Percentiles rank a stretch among this genome's conserved stretches.
These are phyloP conservation scores for Hemibagrus guttatus DNA, from an alignment of 2,797 vertebrate species.

Conservation along the genomic window DNA sequence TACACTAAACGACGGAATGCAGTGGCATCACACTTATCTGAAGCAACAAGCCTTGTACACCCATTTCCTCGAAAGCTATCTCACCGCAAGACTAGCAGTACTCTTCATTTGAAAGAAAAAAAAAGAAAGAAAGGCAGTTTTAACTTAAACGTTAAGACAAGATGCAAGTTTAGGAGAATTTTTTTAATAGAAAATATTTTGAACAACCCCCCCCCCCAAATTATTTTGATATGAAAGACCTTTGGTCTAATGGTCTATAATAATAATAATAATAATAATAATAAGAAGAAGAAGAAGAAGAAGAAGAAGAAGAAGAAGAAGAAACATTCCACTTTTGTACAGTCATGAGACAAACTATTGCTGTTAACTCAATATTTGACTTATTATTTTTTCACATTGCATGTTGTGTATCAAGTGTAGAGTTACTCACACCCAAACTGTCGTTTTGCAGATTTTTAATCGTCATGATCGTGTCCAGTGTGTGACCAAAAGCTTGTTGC, in stretches of 20 bases:
- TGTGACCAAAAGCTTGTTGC: not conserved
- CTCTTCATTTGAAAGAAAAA: conserved; percentile 3
- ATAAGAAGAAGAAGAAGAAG: too few relatives aligned
- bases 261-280: too few relatives aligned
- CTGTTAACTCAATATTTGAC: not conserved
- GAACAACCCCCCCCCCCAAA: not conserved
- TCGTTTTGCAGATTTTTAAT: not conserved
- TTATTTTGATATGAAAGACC: not conserved
- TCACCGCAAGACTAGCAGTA: conserved; percentile 69
- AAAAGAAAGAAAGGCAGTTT: conserved; percentile 55
- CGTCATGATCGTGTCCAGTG: not conserved
- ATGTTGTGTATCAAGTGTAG: not conserved
- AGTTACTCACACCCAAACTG: not conserved
- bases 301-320: too few relatives aligned
- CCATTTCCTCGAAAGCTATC: conserved; percentile 90
- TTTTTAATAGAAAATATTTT: not conserved
- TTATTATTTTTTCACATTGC: not conserved
- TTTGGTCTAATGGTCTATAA: too few relatives aligned
- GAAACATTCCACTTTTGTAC: not conserved
- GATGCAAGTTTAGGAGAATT: not conserved
- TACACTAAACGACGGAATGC: conserved; percentile 1
- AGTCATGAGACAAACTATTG: not conserved
- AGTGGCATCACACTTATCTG: conserved; percentile 61
- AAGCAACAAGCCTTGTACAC: conserved; percentile 54
- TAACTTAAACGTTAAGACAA: conserved; percentile 46